Base-by-base conservation (phyloP, 2,888 invertebrate genomes). In the Flexamia atlantica region DNA sequence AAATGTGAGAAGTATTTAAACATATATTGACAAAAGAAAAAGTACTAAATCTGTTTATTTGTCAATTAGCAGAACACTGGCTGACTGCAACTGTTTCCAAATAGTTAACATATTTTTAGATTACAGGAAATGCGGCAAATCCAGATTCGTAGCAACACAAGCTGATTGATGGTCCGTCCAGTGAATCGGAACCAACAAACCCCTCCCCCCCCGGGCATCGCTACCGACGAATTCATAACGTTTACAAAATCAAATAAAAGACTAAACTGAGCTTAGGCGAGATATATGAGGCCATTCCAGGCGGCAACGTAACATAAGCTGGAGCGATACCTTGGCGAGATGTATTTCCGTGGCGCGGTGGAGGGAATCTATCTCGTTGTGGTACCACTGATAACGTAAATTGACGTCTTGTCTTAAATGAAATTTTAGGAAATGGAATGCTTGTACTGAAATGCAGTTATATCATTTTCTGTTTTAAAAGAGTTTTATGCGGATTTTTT, bases 191-290 rank as follows among this genome's bases (percentile, higher is more conserved):
- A 72, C 72, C 40, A 72, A 36, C 36, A 72, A 72, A 40, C 7
- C 5, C 7, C 30, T 30, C 64, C 25, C 57, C 14, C 20, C 68
- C 36, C 17, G 30, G 32, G 23, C 36, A 9, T 72, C 42, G 23
- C 40, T 42, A 12, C 40, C 32, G 68, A 53, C 53, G 60, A 14
- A 68, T 40, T 72, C 72, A 72, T 72, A 72, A 40, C 72, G 72
- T 72, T 72, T 72, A 36, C 36, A 36, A 72, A 72, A 72, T 40
- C 42, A 36, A 72, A 72, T 40, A 40, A 36, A 40, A 72, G 20
- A 72, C 72, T 72, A 72, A 72, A 72, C 40, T 7, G 42, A 72
- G 72, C 72, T 72, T 72, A 20, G 68, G 3, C 36, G 25, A 72
- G 72, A 72, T 72, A 20, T 72, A 72, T 72, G 20, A 72, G 64